phyloP scores from a whole-genome alignment of 2,797 vertebrate genomes.

The Sebastes hubbsi region DNA sequence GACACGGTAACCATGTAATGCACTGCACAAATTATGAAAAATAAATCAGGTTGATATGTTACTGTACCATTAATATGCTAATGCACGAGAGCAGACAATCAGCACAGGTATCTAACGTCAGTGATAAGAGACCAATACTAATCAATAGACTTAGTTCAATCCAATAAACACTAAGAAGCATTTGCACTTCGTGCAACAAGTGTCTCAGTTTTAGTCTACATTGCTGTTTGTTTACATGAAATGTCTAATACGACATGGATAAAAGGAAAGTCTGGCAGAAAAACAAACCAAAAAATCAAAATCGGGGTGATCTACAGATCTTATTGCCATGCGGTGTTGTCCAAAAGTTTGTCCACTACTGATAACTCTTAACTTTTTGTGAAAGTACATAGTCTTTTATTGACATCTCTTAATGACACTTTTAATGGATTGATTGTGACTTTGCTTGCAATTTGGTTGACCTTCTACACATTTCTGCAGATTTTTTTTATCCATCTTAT shows the following conservation, averaged over 20 bases:
- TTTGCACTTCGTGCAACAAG: background rate
- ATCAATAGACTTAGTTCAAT: background rate
- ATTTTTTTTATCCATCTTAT: background rate
- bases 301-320: background rate
- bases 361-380: background rate
- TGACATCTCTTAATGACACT: background rate
- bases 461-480: fast-evolving
- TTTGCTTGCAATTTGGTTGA: background rate
- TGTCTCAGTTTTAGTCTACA: background rate
- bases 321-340: background rate
- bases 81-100: constrained; percentile 20
- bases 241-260: background rate
- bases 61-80: constrained; percentile 18
- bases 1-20: background rate
- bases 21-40: constrained; percentile 17
- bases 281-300: background rate
- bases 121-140: constrained; percentile 20
- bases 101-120: constrained; percentile 20
- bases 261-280: background rate
- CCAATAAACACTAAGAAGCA: background rate
- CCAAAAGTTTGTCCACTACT: constrained; percentile 3
- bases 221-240: background rate
- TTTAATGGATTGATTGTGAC: background rate
- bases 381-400: background rate
- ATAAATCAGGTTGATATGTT: constrained; percentile 40